Conservation (phyloP, 1,140 invertebrate genomes). For the Nebria ingens region DNA sequence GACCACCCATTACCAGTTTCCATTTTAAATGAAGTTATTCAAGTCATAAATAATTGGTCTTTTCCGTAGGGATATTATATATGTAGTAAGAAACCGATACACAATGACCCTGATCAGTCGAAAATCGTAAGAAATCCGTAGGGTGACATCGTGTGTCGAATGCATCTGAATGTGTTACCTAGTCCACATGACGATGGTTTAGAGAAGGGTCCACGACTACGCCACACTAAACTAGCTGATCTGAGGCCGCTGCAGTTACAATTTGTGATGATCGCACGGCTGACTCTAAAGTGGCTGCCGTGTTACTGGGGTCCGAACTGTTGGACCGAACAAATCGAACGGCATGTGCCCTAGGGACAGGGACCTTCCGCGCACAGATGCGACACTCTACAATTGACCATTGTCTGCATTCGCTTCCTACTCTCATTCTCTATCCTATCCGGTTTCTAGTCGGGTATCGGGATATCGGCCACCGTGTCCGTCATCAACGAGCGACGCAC, state of each 20-base stretch:
- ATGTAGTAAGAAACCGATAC: no score
- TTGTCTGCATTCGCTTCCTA: background rate
- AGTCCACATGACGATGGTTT: no score
- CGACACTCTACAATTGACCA: conserved; percentile 6
- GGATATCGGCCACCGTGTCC: no score
- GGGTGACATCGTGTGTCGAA: background rate
- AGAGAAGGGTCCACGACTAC: no score
- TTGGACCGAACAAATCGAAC: conserved; percentile 5
- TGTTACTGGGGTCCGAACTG: background rate
- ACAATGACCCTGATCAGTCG: background rate
- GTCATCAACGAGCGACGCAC: background rate
- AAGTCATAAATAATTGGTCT: no score
- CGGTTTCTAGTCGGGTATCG: conserved; percentile 1
- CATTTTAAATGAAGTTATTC: no score
- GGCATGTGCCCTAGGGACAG: background rate
- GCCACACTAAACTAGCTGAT: no score
- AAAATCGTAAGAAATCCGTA: background rate
- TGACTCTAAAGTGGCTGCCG: background rate
- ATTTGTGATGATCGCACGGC: background rate
- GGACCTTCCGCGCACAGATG: conserved; percentile 2
- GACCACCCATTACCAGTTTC: no score
- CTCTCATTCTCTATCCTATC: background rate
- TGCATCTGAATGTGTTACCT: background rate
- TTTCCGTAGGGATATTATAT: no score
- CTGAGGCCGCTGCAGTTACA: background rate